phyloP scores from a whole-genome alignment of 1,140 invertebrate species.

The Marisa cornuarietis region DNA sequence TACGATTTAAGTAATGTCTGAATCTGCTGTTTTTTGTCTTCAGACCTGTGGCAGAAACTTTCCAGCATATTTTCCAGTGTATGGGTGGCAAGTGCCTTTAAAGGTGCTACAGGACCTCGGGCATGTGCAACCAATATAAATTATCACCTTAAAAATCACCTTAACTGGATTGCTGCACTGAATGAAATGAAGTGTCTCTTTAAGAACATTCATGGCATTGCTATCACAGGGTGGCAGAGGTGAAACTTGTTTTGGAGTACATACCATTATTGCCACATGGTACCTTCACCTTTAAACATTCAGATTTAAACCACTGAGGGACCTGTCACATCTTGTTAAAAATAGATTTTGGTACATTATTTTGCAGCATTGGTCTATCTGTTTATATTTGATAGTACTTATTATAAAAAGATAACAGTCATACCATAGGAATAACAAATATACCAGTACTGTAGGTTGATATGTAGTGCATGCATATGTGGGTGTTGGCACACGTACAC shows the following conservation, averaged over 20 bases:
- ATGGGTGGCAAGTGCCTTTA: constrained; percentile 94
- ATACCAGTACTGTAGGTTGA: no score
- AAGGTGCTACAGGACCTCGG: constrained; percentile 75
- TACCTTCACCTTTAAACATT: no score
- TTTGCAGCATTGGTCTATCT: no score
- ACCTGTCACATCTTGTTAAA: no score
- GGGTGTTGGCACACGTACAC: no score
- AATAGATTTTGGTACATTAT: no score
- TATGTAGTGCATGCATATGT: no score
- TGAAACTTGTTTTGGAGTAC: constrained; percentile 12
- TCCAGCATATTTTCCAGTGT: constrained; percentile 82
- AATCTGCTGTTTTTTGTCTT: constrained; percentile 15
- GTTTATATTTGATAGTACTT: no score
- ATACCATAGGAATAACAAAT: no score
- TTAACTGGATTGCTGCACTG: constrained; percentile 76
- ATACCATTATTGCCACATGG: neutral
- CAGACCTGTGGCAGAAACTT: constrained; percentile 76
- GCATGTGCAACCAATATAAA: constrained; percentile 74
- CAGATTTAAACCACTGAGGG: no score
- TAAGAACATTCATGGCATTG: constrained; percentile 70
- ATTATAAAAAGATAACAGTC: no score
- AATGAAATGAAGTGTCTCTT: constrained; percentile 42
- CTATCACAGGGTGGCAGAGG: constrained; percentile 78
- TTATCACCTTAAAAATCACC: constrained; percentile 78
- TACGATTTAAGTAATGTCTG: no score